Conservation (phyloP, 1,140 invertebrate species). For the Reticulitermes speratus region DNA sequence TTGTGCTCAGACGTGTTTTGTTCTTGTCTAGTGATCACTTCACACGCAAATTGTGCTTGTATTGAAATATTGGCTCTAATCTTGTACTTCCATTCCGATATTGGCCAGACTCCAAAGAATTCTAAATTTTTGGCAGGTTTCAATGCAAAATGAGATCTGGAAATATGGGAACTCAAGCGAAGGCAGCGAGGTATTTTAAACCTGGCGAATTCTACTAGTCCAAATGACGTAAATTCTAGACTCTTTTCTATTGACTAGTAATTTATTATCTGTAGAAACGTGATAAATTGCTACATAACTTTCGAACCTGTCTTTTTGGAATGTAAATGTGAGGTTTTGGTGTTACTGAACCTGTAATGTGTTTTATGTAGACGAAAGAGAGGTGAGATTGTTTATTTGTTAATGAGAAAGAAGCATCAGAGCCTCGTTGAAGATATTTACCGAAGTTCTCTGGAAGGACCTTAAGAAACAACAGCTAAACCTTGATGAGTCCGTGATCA, state of each 20-base stretch:
- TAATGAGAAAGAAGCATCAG: too few species aligned
- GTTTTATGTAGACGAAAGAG: too few species aligned
- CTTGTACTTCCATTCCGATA: neutral
- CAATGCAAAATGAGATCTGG: neutral
- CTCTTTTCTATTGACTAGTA: neutral
- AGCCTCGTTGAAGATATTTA: too few species aligned
- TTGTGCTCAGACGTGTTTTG: too few species aligned
- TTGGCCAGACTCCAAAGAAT: neutral
- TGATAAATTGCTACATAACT: neutral
- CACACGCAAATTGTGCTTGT: neutral
- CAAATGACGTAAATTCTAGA: neutral
- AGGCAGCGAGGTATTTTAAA: neutral
- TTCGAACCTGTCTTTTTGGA: neutral
- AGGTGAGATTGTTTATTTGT: too few species aligned
- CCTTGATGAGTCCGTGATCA: neutral
- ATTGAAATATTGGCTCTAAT: neutral
- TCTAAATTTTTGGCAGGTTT: neutral
- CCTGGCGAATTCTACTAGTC: neutral
- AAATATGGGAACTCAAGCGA: neutral
- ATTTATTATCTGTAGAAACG: neutral
- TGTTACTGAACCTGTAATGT: too few species aligned
- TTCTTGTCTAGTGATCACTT: too few species aligned
- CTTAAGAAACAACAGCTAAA: too few species aligned
- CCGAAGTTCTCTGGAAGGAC: too few species aligned
- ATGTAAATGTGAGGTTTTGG: too few species aligned